phyloP scores from a whole-genome alignment of 37 sponge, comb jelly and placozoan species.

The Aplysina aerophoba region DNA sequence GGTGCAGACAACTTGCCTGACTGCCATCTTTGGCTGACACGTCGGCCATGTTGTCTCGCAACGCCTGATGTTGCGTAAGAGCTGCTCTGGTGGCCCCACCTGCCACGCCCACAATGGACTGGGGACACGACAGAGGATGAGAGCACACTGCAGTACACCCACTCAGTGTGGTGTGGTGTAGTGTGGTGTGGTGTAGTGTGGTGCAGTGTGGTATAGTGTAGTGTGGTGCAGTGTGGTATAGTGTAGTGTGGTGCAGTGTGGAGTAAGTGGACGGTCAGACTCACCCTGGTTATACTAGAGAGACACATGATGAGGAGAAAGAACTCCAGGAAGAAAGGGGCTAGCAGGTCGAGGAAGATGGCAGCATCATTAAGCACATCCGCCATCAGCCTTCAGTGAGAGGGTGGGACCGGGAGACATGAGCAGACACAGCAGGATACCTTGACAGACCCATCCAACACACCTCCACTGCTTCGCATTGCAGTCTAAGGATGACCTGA shows the following conservation, averaged over 20 bases:
- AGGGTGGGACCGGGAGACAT: neutral
- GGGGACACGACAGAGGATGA: neutral
- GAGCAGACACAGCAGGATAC: neutral
- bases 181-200: too few relatives aligned
- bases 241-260: too few relatives aligned
- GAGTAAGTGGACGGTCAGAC: neutral
- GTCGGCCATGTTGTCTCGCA: constrained; percentile 94
- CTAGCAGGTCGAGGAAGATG: constrained; percentile 85
- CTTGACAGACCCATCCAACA: too few relatives aligned
- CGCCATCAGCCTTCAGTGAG: constrained; percentile 72
- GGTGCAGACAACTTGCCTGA: constrained; percentile 66
- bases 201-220: too few relatives aligned
- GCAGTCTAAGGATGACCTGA: constrained; percentile 84
- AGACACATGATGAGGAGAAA: constrained; percentile 78
- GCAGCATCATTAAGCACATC: constrained; percentile 93
- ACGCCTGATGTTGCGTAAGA: constrained; percentile 92
- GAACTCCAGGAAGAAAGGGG: constrained; percentile 74
- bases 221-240: too few relatives aligned
- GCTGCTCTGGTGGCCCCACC: constrained; percentile 96
- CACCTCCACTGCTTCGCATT: constrained; percentile 95
- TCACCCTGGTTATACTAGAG: constrained; percentile 80
- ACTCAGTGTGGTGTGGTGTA: neutral
- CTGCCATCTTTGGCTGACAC: constrained; percentile 98
- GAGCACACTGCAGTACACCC: neutral
- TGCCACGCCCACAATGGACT: constrained; percentile 94